phyloP scores from a whole-genome alignment of 2,888 invertebrate genomes.

The Latrodectus hesperus region DNA sequence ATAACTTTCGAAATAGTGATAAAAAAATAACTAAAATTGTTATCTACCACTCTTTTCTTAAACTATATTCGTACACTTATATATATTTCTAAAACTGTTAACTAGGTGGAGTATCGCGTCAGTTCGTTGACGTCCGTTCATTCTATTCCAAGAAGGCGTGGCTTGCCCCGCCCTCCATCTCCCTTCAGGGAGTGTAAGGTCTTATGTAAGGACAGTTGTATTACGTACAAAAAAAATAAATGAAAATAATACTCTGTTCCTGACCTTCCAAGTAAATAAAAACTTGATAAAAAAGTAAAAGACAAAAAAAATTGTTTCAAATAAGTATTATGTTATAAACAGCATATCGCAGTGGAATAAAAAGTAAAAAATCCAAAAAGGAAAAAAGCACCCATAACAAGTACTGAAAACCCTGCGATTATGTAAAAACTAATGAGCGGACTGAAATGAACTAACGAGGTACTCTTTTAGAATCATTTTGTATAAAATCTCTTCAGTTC shows the following conservation, averaged over 20 bases:
- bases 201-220: no score
- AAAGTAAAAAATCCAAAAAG: constrained; percentile 13
- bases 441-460: constrained; percentile 10
- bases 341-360: constrained; percentile 2
- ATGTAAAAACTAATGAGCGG: not conserved
- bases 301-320: not conserved
- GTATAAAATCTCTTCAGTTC: no score
- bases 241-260: no score
- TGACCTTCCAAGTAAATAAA: not conserved
- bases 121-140: constrained; percentile 13
- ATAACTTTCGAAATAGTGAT: not conserved
- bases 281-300: not conserved
- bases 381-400: constrained; percentile 12
- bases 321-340: not conserved
- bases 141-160: not conserved
- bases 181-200: no score
- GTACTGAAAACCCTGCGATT: constrained; percentile 13
- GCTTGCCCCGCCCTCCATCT: not conserved
- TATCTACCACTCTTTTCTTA: not conserved
- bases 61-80: not conserved
- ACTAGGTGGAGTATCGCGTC: not conserved
- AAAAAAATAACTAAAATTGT: not conserved
- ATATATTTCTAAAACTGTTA: not conserved
- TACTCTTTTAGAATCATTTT: not conserved
- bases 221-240: no score